Base-by-base conservation (phyloP, 2,888 invertebrate species). In the Drosophila diplacantha region DNA sequence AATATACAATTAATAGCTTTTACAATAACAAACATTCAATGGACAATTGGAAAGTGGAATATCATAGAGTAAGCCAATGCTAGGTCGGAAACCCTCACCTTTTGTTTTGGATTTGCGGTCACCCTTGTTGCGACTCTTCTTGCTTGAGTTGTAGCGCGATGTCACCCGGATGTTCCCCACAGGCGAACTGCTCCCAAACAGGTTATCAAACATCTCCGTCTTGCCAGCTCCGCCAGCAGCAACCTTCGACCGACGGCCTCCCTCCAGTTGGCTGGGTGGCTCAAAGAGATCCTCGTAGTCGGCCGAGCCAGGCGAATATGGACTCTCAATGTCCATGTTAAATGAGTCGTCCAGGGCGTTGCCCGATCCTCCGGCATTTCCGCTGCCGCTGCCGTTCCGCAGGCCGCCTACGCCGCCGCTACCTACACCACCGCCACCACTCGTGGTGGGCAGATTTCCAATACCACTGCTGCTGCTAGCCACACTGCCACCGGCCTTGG, bases 301-400 rank as follows among this genome's bases (percentile, higher is more conserved):
- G 80, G 93, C 94, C n/a, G 95, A 95, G 44, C 94, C 95, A 0
- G 96, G 96, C 49, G 95, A 95, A 89, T 96, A 96, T 0, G 96
- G 96, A 22, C 96, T 95, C 73, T 93, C 93, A 85, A 93, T 91
- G 14, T 94, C 94, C 88, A 92, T 91, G 9, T 80, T 71, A 72
- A 91, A 91, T 11, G 84, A 75, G 47, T 91, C 90, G 73, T 93
- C 93, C 37, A 89, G 89, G 0, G 81, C 73, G 18, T 43, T 61
- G 6, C 26, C 58, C 9, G 53, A 44, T 9, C 58, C 57, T 22
- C 49, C 72, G 16, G 51, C 49, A 22, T 56, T 62, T 7, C 83
- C 75, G 24, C 75, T 64, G 1, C 78, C 79, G 37, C 72, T 70
- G 24, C 79, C 76, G 54, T 74, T 84, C 31, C 76, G 73, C 20